Evolutionary conservation across 2,888 invertebrate genomes (phyloP).

Genomic region (Pheosia tremula): DNA sequence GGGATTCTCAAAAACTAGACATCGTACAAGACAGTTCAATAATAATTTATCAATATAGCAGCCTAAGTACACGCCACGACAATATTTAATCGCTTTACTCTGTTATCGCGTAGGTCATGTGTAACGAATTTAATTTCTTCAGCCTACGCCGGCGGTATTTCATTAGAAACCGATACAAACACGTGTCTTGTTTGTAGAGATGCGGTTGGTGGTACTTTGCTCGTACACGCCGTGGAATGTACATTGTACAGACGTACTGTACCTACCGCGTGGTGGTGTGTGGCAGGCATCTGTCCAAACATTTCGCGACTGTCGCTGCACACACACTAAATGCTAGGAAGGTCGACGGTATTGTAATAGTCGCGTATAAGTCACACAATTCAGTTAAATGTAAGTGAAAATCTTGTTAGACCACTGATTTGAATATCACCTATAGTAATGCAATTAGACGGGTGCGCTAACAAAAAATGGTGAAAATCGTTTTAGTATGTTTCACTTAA

Average conservation of each 20-base stretch:
- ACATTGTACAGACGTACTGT: slow-evolving; percentile 11
- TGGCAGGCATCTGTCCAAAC: slow-evolving; percentile 66
- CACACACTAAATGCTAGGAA: slow-evolving; percentile 39
- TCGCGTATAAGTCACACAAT: slow-evolving; percentile 30
- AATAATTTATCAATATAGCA: slow-evolving; percentile 6
- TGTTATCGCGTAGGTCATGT: slow-evolving; percentile 25
- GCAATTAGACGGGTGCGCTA: too few species aligned
- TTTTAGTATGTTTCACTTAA: too few species aligned
- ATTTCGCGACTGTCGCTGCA: slow-evolving; percentile 40
- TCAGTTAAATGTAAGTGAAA: slow-evolving; percentile 10
- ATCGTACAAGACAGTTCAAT: slow-evolving; percentile 3
- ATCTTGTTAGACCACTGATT: too few species aligned
- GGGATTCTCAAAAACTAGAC: not conserved
- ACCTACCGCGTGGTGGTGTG: slow-evolving; percentile 19
- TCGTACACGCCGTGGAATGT: slow-evolving; percentile 60
- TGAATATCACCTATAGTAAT: too few species aligned
- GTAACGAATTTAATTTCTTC: slow-evolving; percentile 56
- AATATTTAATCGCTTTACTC: slow-evolving; percentile 20
- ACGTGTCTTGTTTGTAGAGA: slow-evolving; percentile 68
- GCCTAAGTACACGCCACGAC: slow-evolving; percentile 9
- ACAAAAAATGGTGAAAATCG: too few species aligned
- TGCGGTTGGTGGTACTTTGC: slow-evolving; percentile 31
- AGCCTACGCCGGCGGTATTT: slow-evolving; percentile 48
- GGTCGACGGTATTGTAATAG: slow-evolving; percentile 40
- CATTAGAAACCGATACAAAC: slow-evolving; percentile 61